Conservation (phyloP, 2,797 vertebrate species). For the Salarias fasciatus region DNA sequence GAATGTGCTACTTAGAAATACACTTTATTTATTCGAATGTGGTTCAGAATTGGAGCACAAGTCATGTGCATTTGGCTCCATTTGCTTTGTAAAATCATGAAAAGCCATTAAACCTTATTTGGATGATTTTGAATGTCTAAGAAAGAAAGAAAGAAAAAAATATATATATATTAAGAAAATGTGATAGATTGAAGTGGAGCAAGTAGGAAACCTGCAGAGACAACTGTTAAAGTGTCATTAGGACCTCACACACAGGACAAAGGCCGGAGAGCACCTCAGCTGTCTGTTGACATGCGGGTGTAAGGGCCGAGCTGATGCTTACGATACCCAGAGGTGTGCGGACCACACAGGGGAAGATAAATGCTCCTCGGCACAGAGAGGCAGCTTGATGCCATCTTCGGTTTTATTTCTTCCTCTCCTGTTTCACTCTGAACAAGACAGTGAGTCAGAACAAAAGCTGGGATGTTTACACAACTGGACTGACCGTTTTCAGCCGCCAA, state of each 20-base stretch:
- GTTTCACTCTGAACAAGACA: slow-evolving; percentile 13
- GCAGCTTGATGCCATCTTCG: slow-evolving; percentile 17
- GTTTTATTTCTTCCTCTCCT: slow-evolving; percentile 19
- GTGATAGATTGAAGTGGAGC: slow-evolving; percentile 15
- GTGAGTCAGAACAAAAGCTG: too few relatives aligned
- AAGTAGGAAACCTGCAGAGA: slow-evolving; percentile 21
- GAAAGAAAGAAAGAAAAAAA: too few relatives aligned
- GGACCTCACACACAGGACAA: slow-evolving; percentile 63
- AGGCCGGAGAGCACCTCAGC: slow-evolving; percentile 42
- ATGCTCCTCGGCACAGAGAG: slow-evolving; percentile 11
- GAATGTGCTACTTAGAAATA: too few relatives aligned
- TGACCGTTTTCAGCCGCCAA: too few relatives aligned
- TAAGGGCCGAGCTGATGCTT: slow-evolving; percentile 21
- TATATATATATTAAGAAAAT: slow-evolving; percentile 30
- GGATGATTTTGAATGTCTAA: too few relatives aligned
- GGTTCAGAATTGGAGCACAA: too few relatives aligned
- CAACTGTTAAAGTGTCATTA: slow-evolving; percentile 53
- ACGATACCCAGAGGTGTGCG: slow-evolving; percentile 32
- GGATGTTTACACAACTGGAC: too few relatives aligned
- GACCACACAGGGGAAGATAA: slow-evolving; percentile 44
- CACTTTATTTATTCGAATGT: too few relatives aligned
- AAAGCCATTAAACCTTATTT: too few relatives aligned
- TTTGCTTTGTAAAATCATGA: too few relatives aligned
- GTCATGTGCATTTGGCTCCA: too few relatives aligned
- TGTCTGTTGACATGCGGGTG: slow-evolving; percentile 47